phyloP scores from a whole-genome alignment of 2,113 vertebrate genomes.

The Euleptes europaea region DNA sequence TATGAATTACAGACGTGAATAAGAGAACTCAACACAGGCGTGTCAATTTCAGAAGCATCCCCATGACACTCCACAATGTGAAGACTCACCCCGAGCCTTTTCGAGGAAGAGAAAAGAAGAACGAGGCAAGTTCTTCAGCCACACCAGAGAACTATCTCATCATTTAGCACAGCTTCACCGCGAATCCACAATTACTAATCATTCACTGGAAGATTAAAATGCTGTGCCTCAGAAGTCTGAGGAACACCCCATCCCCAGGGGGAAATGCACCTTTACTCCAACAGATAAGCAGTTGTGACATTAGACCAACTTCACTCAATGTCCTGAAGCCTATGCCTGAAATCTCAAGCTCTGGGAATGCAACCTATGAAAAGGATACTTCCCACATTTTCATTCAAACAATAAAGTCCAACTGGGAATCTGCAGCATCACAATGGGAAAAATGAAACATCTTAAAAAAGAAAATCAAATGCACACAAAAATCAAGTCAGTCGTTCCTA shows the following conservation, averaged over 20 bases:
- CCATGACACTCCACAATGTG: too few relatives aligned
- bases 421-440: too few relatives aligned
- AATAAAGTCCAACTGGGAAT: neutral
- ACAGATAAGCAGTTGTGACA: neutral
- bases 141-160: neutral
- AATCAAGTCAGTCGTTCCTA: neutral
- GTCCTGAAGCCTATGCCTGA: neutral
- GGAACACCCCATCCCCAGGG: too few relatives aligned
- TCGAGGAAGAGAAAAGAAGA: neutral
- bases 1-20: neutral
- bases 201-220: too few relatives aligned
- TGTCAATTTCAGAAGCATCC: neutral
- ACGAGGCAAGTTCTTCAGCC: neutral
- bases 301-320: neutral
- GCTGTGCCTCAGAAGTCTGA: too few relatives aligned
- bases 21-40: too few relatives aligned
- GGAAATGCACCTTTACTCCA: neutral
- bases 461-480: neutral
- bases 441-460: too few relatives aligned
- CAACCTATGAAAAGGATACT: neutral
- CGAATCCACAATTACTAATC: too few relatives aligned
- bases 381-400: neutral
- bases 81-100: neutral
- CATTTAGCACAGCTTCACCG: too few relatives aligned
- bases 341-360: neutral